Base-by-base conservation (phyloP, 1,140 invertebrate genomes). In the Anadara kagoshimensis region DNA sequence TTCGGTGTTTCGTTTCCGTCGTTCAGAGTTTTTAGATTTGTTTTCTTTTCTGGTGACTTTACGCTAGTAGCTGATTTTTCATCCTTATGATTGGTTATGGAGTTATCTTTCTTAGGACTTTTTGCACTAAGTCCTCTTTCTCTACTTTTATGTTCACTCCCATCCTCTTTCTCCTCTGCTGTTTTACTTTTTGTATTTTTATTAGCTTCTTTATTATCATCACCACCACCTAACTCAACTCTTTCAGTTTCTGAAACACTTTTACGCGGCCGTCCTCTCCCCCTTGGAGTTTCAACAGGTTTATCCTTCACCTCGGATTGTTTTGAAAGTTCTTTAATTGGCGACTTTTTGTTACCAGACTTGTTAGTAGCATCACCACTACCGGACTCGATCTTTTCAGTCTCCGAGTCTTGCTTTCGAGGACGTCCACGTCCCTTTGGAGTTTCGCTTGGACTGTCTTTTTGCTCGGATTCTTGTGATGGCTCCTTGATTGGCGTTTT, bases 201-300 rank as follows among this genome's bases (percentile, higher is more conserved):
- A 7, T 36, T 36, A 36, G 29, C 29, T 36, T 36, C 29, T 3
- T 36, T 36, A 7, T 36, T 36, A 36, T 36, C 29, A 36, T 36
- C 29, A 26, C 67, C 68, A n/a, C 72, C 58, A 8, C 51, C 64
- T 44, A 70, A 45, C 45, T 63, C 70, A 16, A 7, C 54, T 7
- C 54, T 63, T 14, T 73, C 57, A 22, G 59, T 51, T 11, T 66
- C 59, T 45, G 7, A 36, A 16, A 20, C 24, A 26, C 64, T 65
- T 64, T 51, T 54, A 36, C 29, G 29, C 0, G 57, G 58, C 22
- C 57, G 20, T 14, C 59, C 47, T 43, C 59, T 29, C 12, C 56
- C 12, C 56, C 61, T 20, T 54, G 29, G 43, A n/a, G 44, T 51
- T 11, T 67, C 45, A 11, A 20, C 36, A n/a, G 16, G 14, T 43